Conservation (phyloP, 2,113 vertebrate genomes). For the Ornithorhynchus anatinus region DNA sequence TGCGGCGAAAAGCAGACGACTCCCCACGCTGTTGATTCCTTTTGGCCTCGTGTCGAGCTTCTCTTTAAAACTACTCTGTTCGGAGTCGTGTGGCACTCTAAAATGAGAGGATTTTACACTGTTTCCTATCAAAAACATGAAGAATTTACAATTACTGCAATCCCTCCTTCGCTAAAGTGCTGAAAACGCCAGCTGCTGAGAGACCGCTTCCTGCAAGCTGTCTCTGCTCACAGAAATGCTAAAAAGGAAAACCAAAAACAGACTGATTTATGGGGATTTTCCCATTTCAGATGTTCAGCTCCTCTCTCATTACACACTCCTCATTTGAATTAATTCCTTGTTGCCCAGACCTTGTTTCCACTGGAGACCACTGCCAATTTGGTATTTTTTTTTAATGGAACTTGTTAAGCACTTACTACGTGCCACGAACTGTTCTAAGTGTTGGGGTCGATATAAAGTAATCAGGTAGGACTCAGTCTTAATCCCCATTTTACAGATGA, state of each 20-base stretch:
- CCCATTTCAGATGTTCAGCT: constrained; percentile 49
- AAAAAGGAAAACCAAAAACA: constrained; percentile 46
- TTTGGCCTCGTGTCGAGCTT: background rate
- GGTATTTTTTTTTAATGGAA: too few relatives aligned
- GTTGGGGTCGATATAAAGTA: too few relatives aligned
- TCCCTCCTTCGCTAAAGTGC: constrained; percentile 4
- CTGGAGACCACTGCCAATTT: constrained; percentile 57
- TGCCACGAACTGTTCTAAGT: too few relatives aligned
- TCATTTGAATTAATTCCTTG: constrained; percentile 35
- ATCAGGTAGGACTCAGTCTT: too few relatives aligned
- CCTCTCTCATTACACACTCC: constrained; percentile 7
- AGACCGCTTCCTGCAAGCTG: constrained; percentile 47
- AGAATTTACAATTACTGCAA: background rate
- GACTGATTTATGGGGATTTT: constrained; percentile 21
- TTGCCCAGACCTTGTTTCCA: constrained; percentile 42
- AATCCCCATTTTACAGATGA: too few relatives aligned
- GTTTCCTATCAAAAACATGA: background rate
- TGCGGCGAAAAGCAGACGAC: background rate
- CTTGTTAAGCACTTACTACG: too few relatives aligned
- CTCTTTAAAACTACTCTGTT: background rate
- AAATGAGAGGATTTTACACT: background rate
- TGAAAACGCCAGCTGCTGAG: constrained; percentile 31
- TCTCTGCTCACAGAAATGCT: constrained; percentile 45
- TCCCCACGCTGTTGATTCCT: background rate
- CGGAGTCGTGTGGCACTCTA: background rate